Evolutionary conservation across 2,888 invertebrate genomes (phyloP).

Genomic region (Buathra laborator): DNA sequence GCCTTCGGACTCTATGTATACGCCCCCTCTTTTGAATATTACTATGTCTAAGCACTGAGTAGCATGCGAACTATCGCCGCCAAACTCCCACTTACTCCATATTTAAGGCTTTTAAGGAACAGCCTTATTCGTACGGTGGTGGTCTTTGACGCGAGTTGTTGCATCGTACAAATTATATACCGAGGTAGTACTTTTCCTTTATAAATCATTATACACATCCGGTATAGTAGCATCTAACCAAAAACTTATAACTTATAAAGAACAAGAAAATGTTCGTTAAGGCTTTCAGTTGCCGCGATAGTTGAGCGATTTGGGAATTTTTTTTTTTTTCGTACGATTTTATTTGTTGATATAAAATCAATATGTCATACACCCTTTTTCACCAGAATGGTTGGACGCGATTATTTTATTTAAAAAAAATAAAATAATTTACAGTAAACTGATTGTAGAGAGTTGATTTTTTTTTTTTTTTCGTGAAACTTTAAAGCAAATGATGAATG

Average conservation of each 20-base stretch:
- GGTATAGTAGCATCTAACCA: not conserved
- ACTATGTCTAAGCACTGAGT: conserved; percentile 82
- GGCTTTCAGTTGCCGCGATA: not conserved
- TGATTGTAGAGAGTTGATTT: too few species aligned
- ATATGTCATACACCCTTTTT: too few species aligned
- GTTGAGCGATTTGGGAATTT: not conserved
- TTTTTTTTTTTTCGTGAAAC: too few species aligned
- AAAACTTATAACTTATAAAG: not conserved
- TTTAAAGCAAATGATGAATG: too few species aligned
- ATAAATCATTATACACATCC: conserved; percentile 8
- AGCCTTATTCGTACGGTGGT: not conserved
- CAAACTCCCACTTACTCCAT: conserved; percentile 44
- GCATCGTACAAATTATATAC: conserved; percentile 9
- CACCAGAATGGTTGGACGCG: too few species aligned
- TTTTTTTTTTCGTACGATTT: too few species aligned
- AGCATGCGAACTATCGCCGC: conserved; percentile 79
- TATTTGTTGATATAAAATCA: too few species aligned
- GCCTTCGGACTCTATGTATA: conserved; percentile 67
- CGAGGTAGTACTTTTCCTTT: conserved; percentile 1
- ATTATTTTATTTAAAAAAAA: too few species aligned
- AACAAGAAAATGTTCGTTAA: not conserved
- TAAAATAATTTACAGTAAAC: too few species aligned
- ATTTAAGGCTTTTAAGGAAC: conserved; percentile 55
- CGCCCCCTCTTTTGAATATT: conserved; percentile 85
- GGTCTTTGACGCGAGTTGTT: conserved; percentile 5